These are phyloP conservation scores for Aleiodes testaceus DNA, from an alignment of 2,888 invertebrate genomes.

Conservation along the genomic window DNA sequence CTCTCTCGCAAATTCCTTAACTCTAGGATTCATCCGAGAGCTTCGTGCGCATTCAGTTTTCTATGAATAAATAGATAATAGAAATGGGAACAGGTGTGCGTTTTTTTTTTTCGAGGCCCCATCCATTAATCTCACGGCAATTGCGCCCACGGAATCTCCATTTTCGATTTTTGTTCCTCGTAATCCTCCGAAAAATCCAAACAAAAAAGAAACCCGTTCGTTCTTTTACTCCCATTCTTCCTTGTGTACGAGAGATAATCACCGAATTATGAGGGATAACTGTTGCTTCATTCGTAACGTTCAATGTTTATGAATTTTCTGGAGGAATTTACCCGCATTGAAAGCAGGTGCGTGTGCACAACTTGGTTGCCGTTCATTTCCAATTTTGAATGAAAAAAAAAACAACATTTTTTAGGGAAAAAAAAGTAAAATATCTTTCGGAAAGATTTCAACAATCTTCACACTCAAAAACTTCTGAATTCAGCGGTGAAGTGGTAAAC, in stretches of 20 bases:
- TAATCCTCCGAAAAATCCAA: too few species aligned
- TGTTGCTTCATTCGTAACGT: not conserved
- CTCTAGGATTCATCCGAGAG: not conserved
- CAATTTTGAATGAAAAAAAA: constrained; percentile 33
- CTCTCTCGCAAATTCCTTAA: constrained; percentile 3
- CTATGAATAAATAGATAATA: constrained; percentile 26
- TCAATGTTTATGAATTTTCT: not conserved
- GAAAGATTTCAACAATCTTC: too few species aligned
- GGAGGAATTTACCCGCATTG: constrained; percentile 31
- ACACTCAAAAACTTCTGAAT: too few species aligned
- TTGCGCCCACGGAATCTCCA: too few species aligned
- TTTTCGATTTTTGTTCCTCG: not conserved
- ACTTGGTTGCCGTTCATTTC: constrained; percentile 43
- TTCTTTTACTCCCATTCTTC: too few species aligned
- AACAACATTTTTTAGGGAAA: not conserved
- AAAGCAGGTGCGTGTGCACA: constrained; percentile 33
- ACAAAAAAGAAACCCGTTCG: too few species aligned
- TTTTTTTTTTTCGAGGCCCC: not conserved
- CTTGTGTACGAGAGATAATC: too few species aligned
- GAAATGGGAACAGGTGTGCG: constrained; percentile 4
- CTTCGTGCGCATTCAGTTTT: not conserved
- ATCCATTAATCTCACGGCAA: too few species aligned
- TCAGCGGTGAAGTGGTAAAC: too few species aligned
- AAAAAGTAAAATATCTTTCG: too few species aligned
- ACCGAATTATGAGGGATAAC: not conserved